Evolutionary conservation across 2,113 vertebrate genomes (phyloP).

Genomic region (Toxotes jaculatrix): DNA sequence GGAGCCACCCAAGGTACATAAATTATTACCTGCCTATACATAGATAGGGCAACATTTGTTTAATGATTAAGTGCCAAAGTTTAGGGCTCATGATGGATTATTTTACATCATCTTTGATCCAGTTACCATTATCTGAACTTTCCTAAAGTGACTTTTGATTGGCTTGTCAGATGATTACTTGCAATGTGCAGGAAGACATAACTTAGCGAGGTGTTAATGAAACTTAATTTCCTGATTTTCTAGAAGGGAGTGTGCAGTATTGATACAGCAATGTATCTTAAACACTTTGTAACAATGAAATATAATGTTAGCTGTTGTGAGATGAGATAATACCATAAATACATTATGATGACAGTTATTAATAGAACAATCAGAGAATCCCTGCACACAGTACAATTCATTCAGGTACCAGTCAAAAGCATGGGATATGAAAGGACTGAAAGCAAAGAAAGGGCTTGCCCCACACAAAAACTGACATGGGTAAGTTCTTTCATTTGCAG

Average conservation of each 20-base stretch:
- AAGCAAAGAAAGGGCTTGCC: neutral
- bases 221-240: too few species aligned
- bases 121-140: neutral
- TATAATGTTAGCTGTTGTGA: neutral
- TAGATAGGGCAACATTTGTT: neutral
- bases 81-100: neutral
- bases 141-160: neutral
- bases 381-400: neutral
- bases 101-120: neutral
- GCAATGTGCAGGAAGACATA: neutral
- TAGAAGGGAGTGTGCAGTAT: neutral
- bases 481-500: neutral
- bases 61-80: neutral
- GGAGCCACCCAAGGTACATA: conserved; percentile 92
- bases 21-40: neutral
- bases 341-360: neutral
- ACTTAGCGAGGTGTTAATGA: neutral
- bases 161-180: neutral
- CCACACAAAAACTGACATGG: neutral
- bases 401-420: neutral
- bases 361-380: neutral
- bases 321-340: neutral
- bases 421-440: neutral
- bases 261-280: neutral
- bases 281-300: neutral